phyloP scores from a whole-genome alignment of 2,113 vertebrate species.

The Gasterosteus nipponicus region DNA sequence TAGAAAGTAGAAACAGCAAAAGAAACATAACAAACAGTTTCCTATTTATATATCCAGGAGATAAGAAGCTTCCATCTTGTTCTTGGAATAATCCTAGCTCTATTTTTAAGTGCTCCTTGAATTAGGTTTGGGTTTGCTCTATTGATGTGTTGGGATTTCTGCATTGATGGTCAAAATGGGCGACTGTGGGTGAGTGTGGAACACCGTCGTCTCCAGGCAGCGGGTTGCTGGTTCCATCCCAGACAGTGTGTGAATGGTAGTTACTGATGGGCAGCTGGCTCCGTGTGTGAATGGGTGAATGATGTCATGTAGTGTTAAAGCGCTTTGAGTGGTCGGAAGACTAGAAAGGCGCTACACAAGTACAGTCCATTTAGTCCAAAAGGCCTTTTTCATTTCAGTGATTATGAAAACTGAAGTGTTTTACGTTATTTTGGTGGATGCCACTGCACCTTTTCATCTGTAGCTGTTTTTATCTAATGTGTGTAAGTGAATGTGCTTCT shows the following conservation, averaged over 20 bases:
- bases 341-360: no score
- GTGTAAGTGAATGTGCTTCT: background rate
- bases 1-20: background rate
- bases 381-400: background rate
- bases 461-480: background rate
- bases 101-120: background rate
- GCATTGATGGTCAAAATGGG: constrained; percentile 38
- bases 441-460: background rate
- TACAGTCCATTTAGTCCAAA: background rate
- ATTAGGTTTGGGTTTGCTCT: constrained; percentile 28
- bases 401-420: background rate
- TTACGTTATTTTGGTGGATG: background rate
- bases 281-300: no score
- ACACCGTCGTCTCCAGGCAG: no score
- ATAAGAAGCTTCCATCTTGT: no score
- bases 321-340: no score
- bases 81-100: no score
- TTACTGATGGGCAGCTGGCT: no score
- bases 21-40: background rate
- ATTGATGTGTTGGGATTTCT: constrained; percentile 51
- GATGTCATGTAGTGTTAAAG: no score
- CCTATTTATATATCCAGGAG: background rate
- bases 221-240: no score
- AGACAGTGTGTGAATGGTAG: no score
- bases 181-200: no score